These are phyloP conservation scores for Anarrhichthys ocellatus DNA, from an alignment of 2,113 vertebrate species.

Conservation along the genomic window DNA sequence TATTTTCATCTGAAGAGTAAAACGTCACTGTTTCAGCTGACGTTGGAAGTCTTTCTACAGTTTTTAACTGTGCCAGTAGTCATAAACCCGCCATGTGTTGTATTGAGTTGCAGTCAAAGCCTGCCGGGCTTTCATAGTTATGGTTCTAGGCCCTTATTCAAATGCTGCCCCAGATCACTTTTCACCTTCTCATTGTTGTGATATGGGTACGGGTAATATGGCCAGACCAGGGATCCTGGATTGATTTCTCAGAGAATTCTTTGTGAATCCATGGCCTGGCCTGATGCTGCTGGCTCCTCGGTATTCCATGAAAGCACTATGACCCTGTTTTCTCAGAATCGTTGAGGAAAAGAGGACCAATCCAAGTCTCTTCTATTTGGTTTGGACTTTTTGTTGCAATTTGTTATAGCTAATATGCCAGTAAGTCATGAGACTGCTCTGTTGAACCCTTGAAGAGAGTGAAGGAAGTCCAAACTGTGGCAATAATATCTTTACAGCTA, in stretches of 20 bases:
- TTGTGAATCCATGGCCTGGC: constrained; percentile 56
- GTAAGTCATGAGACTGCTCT: constrained; percentile 65
- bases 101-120: constrained; percentile 36
- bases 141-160: constrained; percentile 48
- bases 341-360: constrained; percentile 54
- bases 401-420: constrained; percentile 71
- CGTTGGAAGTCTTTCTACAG: constrained; percentile 7
- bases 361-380: constrained; percentile 72
- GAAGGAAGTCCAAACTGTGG: constrained; percentile 51
- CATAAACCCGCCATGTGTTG: constrained; percentile 46
- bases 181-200: constrained; percentile 54
- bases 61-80: constrained; percentile 43
- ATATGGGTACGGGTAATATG: constrained; percentile 55
- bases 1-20: constrained; percentile 21
- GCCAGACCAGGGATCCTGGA: constrained; percentile 51
- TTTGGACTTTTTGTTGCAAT: constrained; percentile 71
- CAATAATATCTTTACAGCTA: constrained; percentile 63
- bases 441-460: constrained; percentile 51
- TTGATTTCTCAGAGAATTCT: constrained; percentile 53
- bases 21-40: constrained; percentile 15
- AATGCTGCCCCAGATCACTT: constrained; percentile 53
- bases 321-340: constrained; percentile 68
- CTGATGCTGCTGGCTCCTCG: constrained; percentile 44
- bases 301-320: constrained; percentile 73
- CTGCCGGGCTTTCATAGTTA: constrained; percentile 50